Evolutionary conservation across 2,113 vertebrate genomes (phyloP).

Genomic region (Ifrita kowaldi): DNA sequence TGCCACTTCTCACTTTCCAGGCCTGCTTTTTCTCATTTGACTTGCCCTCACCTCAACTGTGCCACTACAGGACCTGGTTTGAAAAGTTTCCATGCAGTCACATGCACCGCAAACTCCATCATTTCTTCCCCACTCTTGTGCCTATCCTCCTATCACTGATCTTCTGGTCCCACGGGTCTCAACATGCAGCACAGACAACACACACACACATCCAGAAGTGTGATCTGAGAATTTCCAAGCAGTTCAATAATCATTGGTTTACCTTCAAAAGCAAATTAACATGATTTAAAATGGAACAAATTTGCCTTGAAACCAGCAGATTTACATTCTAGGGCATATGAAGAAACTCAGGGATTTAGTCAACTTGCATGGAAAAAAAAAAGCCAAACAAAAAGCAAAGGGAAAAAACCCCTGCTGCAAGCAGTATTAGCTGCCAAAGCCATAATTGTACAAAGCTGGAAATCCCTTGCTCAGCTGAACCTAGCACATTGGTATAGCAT

Average conservation of each 20-base stretch:
- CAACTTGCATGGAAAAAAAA: background rate
- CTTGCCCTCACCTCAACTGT: background rate
- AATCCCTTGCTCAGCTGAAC: slow-evolving; percentile 21
- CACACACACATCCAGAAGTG: accelerated
- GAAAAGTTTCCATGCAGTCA: background rate
- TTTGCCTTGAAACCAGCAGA: background rate
- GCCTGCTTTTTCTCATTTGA: background rate
- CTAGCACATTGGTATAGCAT: background rate
- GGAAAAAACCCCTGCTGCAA: background rate
- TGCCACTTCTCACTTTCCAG: background rate
- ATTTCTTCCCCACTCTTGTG: background rate
- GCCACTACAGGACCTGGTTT: background rate
- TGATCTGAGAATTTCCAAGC: background rate
- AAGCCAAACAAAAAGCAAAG: background rate
- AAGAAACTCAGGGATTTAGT: background rate
- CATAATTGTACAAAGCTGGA: slow-evolving; percentile 7
- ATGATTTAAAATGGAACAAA: background rate
- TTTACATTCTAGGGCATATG: background rate
- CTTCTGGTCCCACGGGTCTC: background rate
- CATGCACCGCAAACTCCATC: background rate
- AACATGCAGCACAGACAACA: accelerated
- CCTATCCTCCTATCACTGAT: background rate
- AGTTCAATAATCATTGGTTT: background rate
- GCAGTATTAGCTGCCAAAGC: background rate
- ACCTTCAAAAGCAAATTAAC: background rate